A percentile compares a stretch with the other conserved stretches of the same genome.
These are phyloP conservation scores for Epizoanthus scotinus DNA, from an alignment of 92 coral and sea anemone genomes.

Conservation along the genomic window DNA sequence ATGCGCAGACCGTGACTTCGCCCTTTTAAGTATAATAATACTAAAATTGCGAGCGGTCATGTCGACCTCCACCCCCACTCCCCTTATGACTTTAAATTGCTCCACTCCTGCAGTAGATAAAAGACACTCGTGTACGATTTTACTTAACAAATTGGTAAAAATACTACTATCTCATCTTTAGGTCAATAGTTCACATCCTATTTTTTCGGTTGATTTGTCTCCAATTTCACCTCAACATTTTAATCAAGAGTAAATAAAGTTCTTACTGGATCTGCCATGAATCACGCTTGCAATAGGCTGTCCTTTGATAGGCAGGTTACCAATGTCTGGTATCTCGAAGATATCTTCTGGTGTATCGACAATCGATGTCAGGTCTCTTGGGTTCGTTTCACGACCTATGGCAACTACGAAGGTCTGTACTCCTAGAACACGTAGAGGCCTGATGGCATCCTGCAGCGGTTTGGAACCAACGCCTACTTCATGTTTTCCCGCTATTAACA, in stretches of 20 bases:
- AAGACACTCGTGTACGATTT: too few species aligned
- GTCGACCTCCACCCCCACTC: too few species aligned
- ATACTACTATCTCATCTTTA: too few species aligned
- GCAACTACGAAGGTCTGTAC: conserved; percentile 55
- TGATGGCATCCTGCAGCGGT: conserved; percentile 41
- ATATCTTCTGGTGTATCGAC: conserved; percentile 40
- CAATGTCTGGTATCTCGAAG: conserved; percentile 20
- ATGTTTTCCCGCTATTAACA: conserved; percentile 53
- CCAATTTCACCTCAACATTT: too few species aligned
- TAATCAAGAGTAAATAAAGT: neutral
- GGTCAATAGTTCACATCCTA: too few species aligned
- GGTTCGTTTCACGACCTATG: conserved; percentile 33
- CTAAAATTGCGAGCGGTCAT: too few species aligned
- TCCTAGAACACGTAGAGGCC: conserved; percentile 46
- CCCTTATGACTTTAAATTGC: too few species aligned
- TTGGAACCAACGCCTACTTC: conserved; percentile 32
- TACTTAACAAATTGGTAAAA: too few species aligned
- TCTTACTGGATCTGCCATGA: conserved; percentile 35
- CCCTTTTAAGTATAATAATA: too few species aligned
- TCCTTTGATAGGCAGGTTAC: conserved; percentile 25
- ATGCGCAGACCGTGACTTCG: too few species aligned
- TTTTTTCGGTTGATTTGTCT: too few species aligned
- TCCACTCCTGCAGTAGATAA: too few species aligned
- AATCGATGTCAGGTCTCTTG: conserved; percentile 32
- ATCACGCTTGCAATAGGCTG: conserved; percentile 27